Conservation (phyloP, 2,113 vertebrate species). For the Hemichromis elongatus region DNA sequence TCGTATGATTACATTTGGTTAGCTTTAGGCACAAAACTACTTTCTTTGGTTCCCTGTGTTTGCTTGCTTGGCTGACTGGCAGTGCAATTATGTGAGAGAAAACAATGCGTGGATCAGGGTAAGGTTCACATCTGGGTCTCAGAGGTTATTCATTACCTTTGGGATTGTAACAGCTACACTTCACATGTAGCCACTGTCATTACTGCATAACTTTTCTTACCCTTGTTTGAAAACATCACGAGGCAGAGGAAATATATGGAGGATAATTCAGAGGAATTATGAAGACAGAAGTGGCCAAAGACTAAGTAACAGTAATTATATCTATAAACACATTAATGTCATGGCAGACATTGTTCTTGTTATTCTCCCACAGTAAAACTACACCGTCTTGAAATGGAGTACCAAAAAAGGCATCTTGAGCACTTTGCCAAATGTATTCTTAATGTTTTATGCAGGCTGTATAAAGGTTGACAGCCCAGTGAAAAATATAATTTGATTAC, state of each 20-base stretch:
- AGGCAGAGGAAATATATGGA: not conserved
- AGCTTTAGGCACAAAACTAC: not conserved
- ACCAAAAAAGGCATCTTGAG: not conserved
- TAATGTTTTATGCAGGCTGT: not conserved
- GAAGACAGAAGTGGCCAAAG: not conserved
- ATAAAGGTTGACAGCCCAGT: not conserved
- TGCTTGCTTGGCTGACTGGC: not conserved
- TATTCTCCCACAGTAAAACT: not conserved
- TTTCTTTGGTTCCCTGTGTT: not conserved
- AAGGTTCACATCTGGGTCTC: not conserved
- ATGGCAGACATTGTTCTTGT: not conserved
- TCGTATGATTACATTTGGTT: not conserved
- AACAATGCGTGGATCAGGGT: not conserved
- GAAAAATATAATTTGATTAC: not conserved
- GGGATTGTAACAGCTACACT: not conserved
- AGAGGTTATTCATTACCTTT: not conserved
- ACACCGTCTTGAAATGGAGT: accelerated
- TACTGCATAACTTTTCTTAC: not conserved
- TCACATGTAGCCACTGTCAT: not conserved
- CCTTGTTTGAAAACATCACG: not conserved
- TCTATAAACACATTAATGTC: not conserved
- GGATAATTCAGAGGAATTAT: not conserved
- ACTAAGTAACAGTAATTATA: not conserved
- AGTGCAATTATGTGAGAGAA: not conserved
- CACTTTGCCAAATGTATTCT: not conserved